phyloP scores from a whole-genome alignment of 2,797 vertebrate species.

The Pseudopleuronectes americanus region DNA sequence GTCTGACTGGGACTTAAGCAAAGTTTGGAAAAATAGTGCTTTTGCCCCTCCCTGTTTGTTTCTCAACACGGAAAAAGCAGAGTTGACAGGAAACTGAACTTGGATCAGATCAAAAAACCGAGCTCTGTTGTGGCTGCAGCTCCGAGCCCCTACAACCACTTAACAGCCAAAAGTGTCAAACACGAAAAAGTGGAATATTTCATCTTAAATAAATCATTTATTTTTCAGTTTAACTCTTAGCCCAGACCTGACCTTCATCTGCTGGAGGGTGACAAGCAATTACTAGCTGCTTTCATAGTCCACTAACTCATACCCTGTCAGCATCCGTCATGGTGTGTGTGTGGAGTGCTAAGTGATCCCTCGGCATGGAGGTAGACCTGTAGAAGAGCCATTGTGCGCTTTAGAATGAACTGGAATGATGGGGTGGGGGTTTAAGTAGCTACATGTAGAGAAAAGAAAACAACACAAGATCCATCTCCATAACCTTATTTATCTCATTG shows the following conservation, averaged over 20 bases:
- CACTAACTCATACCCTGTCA: slow-evolving; percentile 60
- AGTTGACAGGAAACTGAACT: slow-evolving; percentile 55
- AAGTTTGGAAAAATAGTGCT: slow-evolving; percentile 47
- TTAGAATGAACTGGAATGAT: slow-evolving; percentile 61
- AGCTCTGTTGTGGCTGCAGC: slow-evolving; percentile 14
- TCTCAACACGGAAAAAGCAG: slow-evolving; percentile 28
- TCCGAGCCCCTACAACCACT: slow-evolving; percentile 36
- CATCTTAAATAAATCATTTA: slow-evolving; percentile 41
- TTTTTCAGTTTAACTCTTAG: slow-evolving; percentile 45
- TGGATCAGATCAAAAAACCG: slow-evolving; percentile 38
- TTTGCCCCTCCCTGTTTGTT: slow-evolving; percentile 6
- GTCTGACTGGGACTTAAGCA: slow-evolving; percentile 57
- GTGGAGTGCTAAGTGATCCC: slow-evolving; percentile 59
- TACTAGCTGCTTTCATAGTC: slow-evolving; percentile 58
- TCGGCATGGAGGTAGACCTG: slow-evolving; percentile 73
- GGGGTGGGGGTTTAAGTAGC: slow-evolving; percentile 58
- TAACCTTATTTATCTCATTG: slow-evolving; percentile 69
- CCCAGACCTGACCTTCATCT: slow-evolving; percentile 60
- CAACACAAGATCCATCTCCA: slow-evolving; percentile 61
- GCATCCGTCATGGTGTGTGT: slow-evolving; percentile 54
- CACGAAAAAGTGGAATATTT: slow-evolving; percentile 26
- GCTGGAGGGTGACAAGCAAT: slow-evolving; percentile 44
- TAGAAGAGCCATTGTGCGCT: slow-evolving; percentile 64
- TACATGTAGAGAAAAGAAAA: slow-evolving; percentile 40
- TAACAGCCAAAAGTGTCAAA: slow-evolving; percentile 39